Base-by-base conservation (phyloP, 2,113 vertebrate species). In the Holacanthus passer region DNA sequence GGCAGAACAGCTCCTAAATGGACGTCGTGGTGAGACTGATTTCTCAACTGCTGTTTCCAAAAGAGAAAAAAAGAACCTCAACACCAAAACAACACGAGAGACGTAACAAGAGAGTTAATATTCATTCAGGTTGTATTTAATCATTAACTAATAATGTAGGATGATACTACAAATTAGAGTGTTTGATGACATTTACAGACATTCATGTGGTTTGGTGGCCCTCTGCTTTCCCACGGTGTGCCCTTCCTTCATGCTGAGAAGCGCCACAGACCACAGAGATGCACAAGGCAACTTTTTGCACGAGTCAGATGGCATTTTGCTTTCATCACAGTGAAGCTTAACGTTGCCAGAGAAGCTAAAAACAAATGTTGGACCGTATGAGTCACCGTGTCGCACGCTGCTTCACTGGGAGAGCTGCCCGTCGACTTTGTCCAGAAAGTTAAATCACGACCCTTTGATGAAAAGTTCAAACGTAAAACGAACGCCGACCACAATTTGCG, bases 331-430 rank as follows among this genome's bases (percentile, higher is more conserved):
- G 17, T 6, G 53, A 27, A 67, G 65, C 47, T 12, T 27, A 9
- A 1, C 20, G 72, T 53, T 0, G 50, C 84, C 35, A 86, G 39
- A 69, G 59, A 45, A 66, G 58, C 65, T 63, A 80, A 64, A 76
- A 62, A 76, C 27, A 66, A 73, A 63, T 3, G 19, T 45, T 41
- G 59, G 66, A 19, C 17, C 37, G 24, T 8, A 2, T 67, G 53
- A 87, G 52, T 87, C 73, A 77, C 58, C 35, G 0, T 9, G 72
- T 64, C 48, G 20, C 80, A 17, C 2, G 73, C 53, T 72, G 76
- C 63, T 56, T 31, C 22, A 1, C 31, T 67, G 77, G 73, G 27
- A 69, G 77, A 73, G 35, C 47, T 22, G 62, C 73, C 67, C 8
- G 14, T 52, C n/a, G 22, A 0, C 62, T 81, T 68, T 64, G 48